Evolutionary conservation across 2,113 vertebrate genomes (phyloP), one percentile per base, ranked within the genome.

Genomic region (Elephantulus edwardii): DNA sequence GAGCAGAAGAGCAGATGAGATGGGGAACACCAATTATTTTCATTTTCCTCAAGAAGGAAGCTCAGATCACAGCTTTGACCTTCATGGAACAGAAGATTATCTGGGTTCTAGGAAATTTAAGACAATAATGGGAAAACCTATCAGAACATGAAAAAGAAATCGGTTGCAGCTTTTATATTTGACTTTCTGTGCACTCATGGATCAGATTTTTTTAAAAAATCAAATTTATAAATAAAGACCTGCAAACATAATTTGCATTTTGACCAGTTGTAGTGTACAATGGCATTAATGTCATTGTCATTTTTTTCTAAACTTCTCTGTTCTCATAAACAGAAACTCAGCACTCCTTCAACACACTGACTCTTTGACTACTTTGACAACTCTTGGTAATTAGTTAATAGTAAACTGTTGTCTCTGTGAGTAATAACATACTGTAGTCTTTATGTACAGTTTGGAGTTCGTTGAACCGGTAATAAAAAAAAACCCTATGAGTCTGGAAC

Each of bases 41-140:
- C 86, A 93, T 94, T 89, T 95, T 93, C 87, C 83, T 91, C 33
- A 89, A 88, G 48, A 91, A 58, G 48, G 17, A 54, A 91, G 46
- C 35, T 44, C 71, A 83, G 74, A 64, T 92, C 56, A 93, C 44
- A 88, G 9, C 86, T 92, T 76, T 92, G 88, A 89, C 95, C 95
- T 95, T 95, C 42, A 77, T 60, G 83, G 79, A 87, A 62, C 46
- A 86, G 54, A 92, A 94, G 89, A 85, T 88, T 54, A 62, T 89
- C 75, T 83, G n/a, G n/a, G 88, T 87, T 92, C 85, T 81, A 94
- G 85, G 66, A 95, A 94, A 89, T 90, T 85, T 58, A 91, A 91
- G 70, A 75, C 82, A 26, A 60, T 89, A 17, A 28, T 14, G 48
- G 75, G 48, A 16, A 50, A 33, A 87, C 46, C 85, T 83, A 35